phyloP scores from a whole-genome alignment of 2,888 invertebrate genomes.

The Papilio demoleus region DNA sequence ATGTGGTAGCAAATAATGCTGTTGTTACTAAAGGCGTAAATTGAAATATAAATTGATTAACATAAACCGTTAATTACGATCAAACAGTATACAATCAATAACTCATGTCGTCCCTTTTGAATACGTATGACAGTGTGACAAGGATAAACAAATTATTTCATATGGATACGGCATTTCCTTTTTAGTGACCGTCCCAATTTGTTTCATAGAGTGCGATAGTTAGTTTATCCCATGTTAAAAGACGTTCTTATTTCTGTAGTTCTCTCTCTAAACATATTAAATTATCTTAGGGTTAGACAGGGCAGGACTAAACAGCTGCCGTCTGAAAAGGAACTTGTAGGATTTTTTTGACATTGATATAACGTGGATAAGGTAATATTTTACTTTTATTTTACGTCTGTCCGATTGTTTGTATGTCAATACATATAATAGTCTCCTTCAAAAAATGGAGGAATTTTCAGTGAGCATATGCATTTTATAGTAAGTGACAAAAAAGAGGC shows the following conservation, averaged over 20 bases:
- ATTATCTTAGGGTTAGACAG: too few species aligned
- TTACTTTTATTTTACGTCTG: background rate
- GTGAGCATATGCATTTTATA: background rate
- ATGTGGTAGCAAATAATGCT: background rate
- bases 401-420: background rate
- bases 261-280: too few species aligned
- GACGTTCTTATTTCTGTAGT: too few species aligned
- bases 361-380: too few species aligned
- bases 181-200: background rate
- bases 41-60: slow-evolving; percentile 27
- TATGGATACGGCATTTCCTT: slow-evolving; percentile 30
- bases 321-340: too few species aligned
- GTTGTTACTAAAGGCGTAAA: slow-evolving; percentile 17
- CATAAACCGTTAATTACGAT: slow-evolving; percentile 39
- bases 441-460: background rate
- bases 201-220: background rate
- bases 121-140: slow-evolving; percentile 29
- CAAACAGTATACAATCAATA: slow-evolving; percentile 37
- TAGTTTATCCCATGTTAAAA: too few species aligned
- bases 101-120: slow-evolving; percentile 37
- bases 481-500: background rate
- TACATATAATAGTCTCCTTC: background rate
- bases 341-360: too few species aligned
- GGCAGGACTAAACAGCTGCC: too few species aligned
- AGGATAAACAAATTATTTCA: background rate